These are phyloP conservation scores for Lepidostoma basale DNA, from an alignment of 1,140 invertebrate species.

Conservation along the genomic window DNA sequence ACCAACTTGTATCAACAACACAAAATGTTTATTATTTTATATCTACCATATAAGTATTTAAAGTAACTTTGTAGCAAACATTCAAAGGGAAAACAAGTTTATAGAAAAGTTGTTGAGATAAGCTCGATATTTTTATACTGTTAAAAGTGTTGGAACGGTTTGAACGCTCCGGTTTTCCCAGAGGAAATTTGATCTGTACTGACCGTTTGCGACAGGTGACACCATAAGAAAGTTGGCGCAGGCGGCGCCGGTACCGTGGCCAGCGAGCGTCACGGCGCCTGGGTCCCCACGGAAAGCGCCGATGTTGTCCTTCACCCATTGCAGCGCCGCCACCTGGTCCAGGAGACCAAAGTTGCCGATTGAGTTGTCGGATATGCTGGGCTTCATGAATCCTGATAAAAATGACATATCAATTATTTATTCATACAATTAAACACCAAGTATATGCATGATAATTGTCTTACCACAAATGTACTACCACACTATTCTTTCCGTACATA, in stretches of 20 bases:
- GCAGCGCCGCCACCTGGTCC: slow-evolving; percentile 85
- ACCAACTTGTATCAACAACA: too few relatives aligned
- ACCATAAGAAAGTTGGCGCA: slow-evolving; percentile 89
- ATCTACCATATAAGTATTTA: too few relatives aligned
- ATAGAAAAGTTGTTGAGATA: too few relatives aligned
- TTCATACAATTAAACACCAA: neutral
- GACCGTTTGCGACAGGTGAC: slow-evolving; percentile 78
- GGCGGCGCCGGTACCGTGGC: slow-evolving; percentile 92
- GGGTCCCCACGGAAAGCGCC: slow-evolving; percentile 86
- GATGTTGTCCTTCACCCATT: slow-evolving; percentile 89
- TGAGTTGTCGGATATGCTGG: slow-evolving; percentile 70
- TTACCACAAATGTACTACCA: neutral
- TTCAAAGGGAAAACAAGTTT: too few relatives aligned
- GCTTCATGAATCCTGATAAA: slow-evolving; percentile 80
- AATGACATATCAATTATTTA: neutral
- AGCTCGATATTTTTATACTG: too few relatives aligned
- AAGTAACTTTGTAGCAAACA: too few relatives aligned
- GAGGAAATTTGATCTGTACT: too few relatives aligned
- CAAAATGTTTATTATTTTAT: too few relatives aligned
- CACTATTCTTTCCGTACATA: neutral
- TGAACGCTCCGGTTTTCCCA: too few relatives aligned
- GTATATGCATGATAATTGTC: neutral
- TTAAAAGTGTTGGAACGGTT: too few relatives aligned
- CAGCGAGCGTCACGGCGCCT: slow-evolving; percentile 82
- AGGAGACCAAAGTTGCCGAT: slow-evolving; percentile 87